Conservation (phyloP, 2,113 vertebrate genomes). For the Cranoglanis bouderius region DNA sequence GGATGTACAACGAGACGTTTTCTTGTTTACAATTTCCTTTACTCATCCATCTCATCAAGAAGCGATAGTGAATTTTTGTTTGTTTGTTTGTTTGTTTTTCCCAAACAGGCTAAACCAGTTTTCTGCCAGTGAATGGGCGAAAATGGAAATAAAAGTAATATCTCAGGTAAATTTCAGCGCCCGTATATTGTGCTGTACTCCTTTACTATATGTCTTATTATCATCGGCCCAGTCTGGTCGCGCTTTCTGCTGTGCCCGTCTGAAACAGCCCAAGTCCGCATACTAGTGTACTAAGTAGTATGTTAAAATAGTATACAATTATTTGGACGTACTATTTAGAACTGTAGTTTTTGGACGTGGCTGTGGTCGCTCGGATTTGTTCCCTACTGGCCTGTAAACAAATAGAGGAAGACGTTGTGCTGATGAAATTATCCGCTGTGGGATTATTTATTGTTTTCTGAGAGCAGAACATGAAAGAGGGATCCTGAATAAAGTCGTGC, state of each 20-base stretch:
- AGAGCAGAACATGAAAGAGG: constrained; percentile 60
- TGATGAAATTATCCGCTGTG: constrained; percentile 65
- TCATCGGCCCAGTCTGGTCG: constrained; percentile 30
- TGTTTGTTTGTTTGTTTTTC: background rate
- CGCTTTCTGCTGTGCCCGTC: constrained; percentile 43
- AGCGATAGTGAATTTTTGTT: background rate
- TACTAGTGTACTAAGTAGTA: constrained; percentile 7
- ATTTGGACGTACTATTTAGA: constrained; percentile 22
- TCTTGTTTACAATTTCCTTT: constrained; percentile 70
- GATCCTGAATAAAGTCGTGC: constrained; percentile 65
- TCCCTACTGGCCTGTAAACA: constrained; percentile 37
- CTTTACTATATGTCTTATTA: constrained; percentile 31
- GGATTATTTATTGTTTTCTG: constrained; percentile 67
- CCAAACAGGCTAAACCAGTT: constrained; percentile 55
- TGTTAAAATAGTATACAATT: background rate
- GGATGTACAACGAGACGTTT: constrained; percentile 32
- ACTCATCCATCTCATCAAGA: constrained; percentile 15
- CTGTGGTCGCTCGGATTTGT: constrained; percentile 8
- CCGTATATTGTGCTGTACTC: constrained; percentile 57
- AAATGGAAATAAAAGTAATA: constrained; percentile 68
- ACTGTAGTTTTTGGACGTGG: background rate
- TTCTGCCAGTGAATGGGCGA: constrained; percentile 66
- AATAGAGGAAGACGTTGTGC: constrained; percentile 42
- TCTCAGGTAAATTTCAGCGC: constrained; percentile 80
- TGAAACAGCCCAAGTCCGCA: background rate